phyloP scores from a whole-genome alignment of 2,113 vertebrate species.

The Eleginops maclovinus region DNA sequence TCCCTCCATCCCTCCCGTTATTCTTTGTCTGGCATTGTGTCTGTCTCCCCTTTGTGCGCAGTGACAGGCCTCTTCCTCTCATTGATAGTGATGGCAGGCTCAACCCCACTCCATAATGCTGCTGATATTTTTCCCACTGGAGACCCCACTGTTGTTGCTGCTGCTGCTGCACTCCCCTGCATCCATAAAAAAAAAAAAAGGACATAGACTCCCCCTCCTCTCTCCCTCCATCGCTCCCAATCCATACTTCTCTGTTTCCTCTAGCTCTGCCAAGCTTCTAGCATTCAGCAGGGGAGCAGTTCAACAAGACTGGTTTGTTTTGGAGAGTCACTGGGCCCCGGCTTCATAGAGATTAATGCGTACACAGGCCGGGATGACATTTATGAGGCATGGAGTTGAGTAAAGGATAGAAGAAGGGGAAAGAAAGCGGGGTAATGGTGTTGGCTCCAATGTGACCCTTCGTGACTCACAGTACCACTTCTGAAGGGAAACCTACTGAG shows the following conservation, averaged over 20 bases:
- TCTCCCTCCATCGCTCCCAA: slow-evolving; percentile 21
- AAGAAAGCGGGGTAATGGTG: slow-evolving; percentile 38
- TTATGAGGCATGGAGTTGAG: slow-evolving; percentile 74
- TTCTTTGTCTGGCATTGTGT: slow-evolving; percentile 59
- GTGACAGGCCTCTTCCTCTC: slow-evolving; percentile 79
- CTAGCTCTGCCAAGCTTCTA: slow-evolving; percentile 77
- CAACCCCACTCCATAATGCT: slow-evolving; percentile 69
- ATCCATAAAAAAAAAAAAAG: slow-evolving; percentile 41
- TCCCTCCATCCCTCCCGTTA: slow-evolving; percentile 55
- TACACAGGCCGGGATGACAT: slow-evolving; percentile 77
- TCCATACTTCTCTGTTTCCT: slow-evolving; percentile 76
- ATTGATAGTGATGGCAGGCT: slow-evolving; percentile 78
- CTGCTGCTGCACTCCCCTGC: slow-evolving; percentile 44
- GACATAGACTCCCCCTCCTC: slow-evolving; percentile 58
- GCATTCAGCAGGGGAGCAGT: slow-evolving; percentile 71
- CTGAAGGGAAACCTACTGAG: slow-evolving; percentile 6
- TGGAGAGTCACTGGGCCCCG: slow-evolving; percentile 76
- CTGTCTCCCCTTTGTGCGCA: slow-evolving; percentile 69
- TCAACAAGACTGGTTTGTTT: slow-evolving; percentile 79
- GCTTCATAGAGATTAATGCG: slow-evolving; percentile 79
- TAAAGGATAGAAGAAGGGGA: slow-evolving; percentile 54
- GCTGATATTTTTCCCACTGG: slow-evolving; percentile 77
- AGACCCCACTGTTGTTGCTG: slow-evolving; percentile 72
- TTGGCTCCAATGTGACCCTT: slow-evolving; percentile 56
- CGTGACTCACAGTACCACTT: slow-evolving; percentile 30